Base-by-base conservation (phyloP, 2,797 vertebrate genomes). In the Pantherophis alleghaniensis region DNA sequence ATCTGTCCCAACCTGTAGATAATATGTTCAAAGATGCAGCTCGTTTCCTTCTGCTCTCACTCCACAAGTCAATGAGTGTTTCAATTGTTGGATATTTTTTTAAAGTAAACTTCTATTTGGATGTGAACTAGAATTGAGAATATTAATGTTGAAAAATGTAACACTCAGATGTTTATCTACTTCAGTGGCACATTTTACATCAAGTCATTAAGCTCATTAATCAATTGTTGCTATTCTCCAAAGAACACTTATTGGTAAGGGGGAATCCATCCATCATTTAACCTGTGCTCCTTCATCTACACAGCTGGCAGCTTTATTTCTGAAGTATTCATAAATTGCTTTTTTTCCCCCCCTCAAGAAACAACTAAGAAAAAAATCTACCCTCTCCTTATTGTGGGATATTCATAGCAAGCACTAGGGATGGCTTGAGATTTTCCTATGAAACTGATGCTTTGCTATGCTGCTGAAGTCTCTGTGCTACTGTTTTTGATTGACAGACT, bases 151-250 rank as follows among this genome's bases (percentile, higher is more conserved):
- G 57, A 24, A 92, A 92, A 92, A 92, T 28, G 9, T 26, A 89
- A 14, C 26, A 1, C n/a, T 91, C 37, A 61, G 18, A 24, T 32
- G 26, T 32, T 94, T 60, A 91, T 28, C 94, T 60, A 94, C n/a
- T 59, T 92, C 55, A 94, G 37, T 53, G 51, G 60, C 83, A 74
- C 20, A 86, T 88, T 94, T 24, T 90, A 91, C 92, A 26, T 56
- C 94, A 94, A 94, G 89, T 92, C 59, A 86, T 87, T 83, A 51
- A 93, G 14, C 53, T 87, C 90, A 94, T 95, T n/a, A 53, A 91
- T 90, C 20, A 51, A n/a, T 86, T 95, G 32, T 88, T 95, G 93
- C 63, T 94, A 83, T 57, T 93, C 66, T 61, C 63, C n/a, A 66
- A 86, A 90, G 87, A 66, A 32, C n/a, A 86, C n/a, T 60, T 42